Evolutionary conservation across 2,113 vertebrate genomes (phyloP).

Genomic region (Okapia johnstoni): DNA sequence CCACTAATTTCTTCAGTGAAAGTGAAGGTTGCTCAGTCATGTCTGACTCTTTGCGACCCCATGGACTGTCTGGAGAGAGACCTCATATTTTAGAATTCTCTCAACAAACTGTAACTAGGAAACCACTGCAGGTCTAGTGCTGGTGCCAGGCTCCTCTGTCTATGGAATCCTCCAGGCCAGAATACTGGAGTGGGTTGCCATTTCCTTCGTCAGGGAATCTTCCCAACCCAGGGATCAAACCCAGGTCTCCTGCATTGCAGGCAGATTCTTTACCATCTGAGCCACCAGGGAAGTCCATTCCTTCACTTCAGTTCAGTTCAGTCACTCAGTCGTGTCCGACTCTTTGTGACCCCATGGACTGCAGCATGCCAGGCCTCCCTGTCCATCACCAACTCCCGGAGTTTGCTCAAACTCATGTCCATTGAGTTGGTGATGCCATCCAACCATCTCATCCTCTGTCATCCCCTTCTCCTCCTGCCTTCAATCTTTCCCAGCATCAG

Average conservation of each 20-base stretch:
- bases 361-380: neutral
- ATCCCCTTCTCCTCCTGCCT: neutral
- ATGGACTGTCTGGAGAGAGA: neutral
- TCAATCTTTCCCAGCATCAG: neutral
- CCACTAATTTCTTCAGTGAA: neutral
- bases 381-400: neutral
- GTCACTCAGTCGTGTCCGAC: neutral
- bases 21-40: neutral
- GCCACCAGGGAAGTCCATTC: neutral
- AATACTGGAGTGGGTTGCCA: neutral
- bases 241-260: neutral
- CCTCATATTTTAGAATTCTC: neutral
- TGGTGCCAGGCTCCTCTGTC: neutral
- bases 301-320: neutral
- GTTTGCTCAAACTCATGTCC: neutral
- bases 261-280: neutral
- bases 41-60: neutral
- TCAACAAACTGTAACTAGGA: neutral
- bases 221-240: neutral
- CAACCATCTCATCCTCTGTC: neutral
- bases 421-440: neutral
- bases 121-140: neutral
- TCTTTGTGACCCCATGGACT: neutral
- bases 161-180: neutral
- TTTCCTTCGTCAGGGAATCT: neutral